Evolutionary conservation across 2,113 vertebrate species (phyloP).

Genomic region (Nansenia antarctica): DNA sequence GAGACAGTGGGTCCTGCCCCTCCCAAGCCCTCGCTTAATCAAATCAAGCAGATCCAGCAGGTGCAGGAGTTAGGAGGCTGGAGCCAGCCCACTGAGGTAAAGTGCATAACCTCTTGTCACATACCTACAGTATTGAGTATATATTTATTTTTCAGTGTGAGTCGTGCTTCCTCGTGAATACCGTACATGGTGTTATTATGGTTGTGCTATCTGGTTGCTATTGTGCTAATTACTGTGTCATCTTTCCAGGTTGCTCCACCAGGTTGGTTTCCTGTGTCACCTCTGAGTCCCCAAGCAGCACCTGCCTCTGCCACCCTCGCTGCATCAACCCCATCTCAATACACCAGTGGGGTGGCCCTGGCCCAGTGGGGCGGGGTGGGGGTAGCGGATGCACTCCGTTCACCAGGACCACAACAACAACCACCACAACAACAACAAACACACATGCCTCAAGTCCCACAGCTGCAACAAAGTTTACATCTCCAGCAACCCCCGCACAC

Average conservation of each 20-base stretch:
- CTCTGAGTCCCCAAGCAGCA: slow-evolving; percentile 55
- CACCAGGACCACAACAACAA: slow-evolving; percentile 45
- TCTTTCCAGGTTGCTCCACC: slow-evolving; percentile 55
- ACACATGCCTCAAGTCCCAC: slow-evolving; percentile 69
- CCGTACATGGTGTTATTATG: neutral
- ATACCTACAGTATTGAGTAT: neutral
- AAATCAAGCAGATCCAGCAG: slow-evolving; percentile 90
- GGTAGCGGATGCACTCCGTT: too few species aligned
- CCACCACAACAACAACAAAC: slow-evolving; percentile 55
- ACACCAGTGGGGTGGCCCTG: slow-evolving; percentile 56
- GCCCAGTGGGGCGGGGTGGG: slow-evolving; percentile 37
- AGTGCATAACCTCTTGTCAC: neutral
- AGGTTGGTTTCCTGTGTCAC: slow-evolving; percentile 70
- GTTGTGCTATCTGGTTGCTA: neutral
- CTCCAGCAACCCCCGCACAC: slow-evolving; percentile 47
- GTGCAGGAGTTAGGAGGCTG: slow-evolving; percentile 83
- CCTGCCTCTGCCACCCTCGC: slow-evolving; percentile 48
- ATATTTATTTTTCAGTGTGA: neutral
- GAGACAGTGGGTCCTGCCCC: slow-evolving; percentile 75
- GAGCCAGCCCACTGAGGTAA: slow-evolving; percentile 81
- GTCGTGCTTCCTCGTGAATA: neutral
- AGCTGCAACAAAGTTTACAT: slow-evolving; percentile 64
- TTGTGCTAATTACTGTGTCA: slow-evolving; percentile 28
- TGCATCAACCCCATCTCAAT: slow-evolving; percentile 56
- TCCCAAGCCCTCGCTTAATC: slow-evolving; percentile 87